Percentiles rank a stretch among this genome's conserved stretches.
These are phyloP conservation scores for Rhodeus uyekii DNA, from an alignment of 2,797 vertebrate genomes.

Conservation along the genomic window DNA sequence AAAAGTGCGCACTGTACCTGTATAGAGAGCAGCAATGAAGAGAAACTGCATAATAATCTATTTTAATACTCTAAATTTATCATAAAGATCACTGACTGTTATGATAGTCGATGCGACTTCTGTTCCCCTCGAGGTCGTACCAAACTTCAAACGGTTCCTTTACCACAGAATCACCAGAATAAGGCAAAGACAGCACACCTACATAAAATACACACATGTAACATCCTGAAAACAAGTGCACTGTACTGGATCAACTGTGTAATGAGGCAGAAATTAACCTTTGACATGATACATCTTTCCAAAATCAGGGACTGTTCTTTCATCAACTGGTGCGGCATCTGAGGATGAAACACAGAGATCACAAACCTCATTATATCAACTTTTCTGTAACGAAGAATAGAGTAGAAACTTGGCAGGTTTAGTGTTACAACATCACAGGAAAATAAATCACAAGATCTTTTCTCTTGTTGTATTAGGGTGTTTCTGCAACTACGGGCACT, in stretches of 20 bases:
- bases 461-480: no score
- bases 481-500: no score
- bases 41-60: neutral
- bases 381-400: neutral
- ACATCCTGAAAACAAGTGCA: neutral
- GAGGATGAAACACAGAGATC: constrained; percentile 31
- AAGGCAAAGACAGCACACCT: constrained; percentile 81
- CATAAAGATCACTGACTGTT: constrained; percentile 65
- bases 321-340: constrained; percentile 62
- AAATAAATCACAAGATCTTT: neutral
- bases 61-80: neutral
- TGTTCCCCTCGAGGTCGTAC: constrained; percentile 74
- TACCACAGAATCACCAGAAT: constrained; percentile 82
- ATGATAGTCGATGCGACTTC: constrained; percentile 80
- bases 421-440: neutral
- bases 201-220: constrained; percentile 19
- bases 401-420: neutral
- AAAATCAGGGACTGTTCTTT: constrained; percentile 63
- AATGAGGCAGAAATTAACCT: constrained; percentile 50
- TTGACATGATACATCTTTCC: constrained; percentile 69
- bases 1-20: constrained; percentile 81
- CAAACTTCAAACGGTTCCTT: constrained; percentile 85
- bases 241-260: neutral
- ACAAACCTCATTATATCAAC: neutral
- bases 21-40: neutral